Conservation (phyloP, 2,888 invertebrate species). For the Limulus polyphemus region DNA sequence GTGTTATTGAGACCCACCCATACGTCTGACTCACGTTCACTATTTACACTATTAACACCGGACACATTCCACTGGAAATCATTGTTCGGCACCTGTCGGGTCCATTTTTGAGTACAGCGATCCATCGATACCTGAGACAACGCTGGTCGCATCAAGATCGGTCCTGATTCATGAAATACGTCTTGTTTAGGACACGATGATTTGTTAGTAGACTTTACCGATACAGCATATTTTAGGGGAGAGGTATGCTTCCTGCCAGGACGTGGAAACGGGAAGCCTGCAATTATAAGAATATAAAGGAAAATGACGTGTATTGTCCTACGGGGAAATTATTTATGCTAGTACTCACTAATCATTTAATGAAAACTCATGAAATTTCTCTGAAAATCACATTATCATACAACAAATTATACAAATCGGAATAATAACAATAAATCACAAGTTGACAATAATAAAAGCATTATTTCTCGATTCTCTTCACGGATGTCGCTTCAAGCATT, state of each 20-base stretch:
- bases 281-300: constrained; percentile 11
- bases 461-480: too few species aligned
- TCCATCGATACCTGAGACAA: constrained; percentile 15
- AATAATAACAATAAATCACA: too few species aligned
- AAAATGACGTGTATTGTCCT: neutral
- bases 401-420: too few species aligned
- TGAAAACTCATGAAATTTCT: too few species aligned
- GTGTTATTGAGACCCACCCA: neutral
- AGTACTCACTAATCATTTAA: too few species aligned
- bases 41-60: too few species aligned
- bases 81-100: constrained; percentile 1
- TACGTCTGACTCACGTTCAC: neutral
- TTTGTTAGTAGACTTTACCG: neutral
- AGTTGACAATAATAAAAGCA: too few species aligned
- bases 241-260: constrained; percentile 19
- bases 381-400: too few species aligned
- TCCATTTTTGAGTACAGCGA: constrained; percentile 14
- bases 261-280: constrained; percentile 23
- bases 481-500: too few species aligned
- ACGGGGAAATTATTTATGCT: too few species aligned
- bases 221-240: constrained; percentile 19
- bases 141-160: constrained; percentile 13
- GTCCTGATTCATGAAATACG: neutral
- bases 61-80: too few species aligned
- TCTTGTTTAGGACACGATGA: neutral